Evolutionary conservation across 2,113 vertebrate genomes (phyloP).

Genomic region (Vombatus ursinus): DNA sequence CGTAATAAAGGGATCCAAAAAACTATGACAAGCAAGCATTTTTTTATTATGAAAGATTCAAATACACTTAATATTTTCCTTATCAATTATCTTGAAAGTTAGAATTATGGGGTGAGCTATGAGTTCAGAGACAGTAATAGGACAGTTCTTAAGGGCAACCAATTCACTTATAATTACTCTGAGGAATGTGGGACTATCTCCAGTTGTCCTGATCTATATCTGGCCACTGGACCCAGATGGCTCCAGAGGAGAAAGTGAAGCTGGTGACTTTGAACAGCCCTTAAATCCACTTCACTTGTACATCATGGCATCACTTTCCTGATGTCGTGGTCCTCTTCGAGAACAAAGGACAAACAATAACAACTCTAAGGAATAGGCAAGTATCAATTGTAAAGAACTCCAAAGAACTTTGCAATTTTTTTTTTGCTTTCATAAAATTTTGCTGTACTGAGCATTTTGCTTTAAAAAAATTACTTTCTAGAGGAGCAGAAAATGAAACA

Average conservation of each 20-base stretch:
- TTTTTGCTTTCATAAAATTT: constrained; percentile 6
- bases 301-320: too few relatives aligned
- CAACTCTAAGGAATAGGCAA: constrained; percentile 22
- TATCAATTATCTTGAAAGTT: constrained; percentile 28
- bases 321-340: too few relatives aligned
- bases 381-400: background rate
- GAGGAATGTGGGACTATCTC: background rate
- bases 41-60: constrained; percentile 35
- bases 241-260: too few relatives aligned
- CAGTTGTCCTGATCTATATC: background rate
- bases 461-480: background rate
- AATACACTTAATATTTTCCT: constrained; percentile 10
- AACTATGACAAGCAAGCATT: constrained; percentile 8
- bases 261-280: too few relatives aligned
- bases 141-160: background rate
- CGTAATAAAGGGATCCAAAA: background rate
- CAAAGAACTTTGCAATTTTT: background rate
- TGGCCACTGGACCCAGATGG: too few relatives aligned
- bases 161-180: constrained; percentile 18
- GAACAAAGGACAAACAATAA: too few relatives aligned
- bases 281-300: too few relatives aligned
- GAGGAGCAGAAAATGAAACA: constrained; percentile 35
- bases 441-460: background rate
- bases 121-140: background rate
- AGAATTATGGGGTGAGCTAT: background rate